A percentile compares a stretch with the other conserved stretches of the same genome.
Evolutionary conservation across 2,113 vertebrate genomes (phyloP).

Genomic region (Apeltes quadracus): DNA sequence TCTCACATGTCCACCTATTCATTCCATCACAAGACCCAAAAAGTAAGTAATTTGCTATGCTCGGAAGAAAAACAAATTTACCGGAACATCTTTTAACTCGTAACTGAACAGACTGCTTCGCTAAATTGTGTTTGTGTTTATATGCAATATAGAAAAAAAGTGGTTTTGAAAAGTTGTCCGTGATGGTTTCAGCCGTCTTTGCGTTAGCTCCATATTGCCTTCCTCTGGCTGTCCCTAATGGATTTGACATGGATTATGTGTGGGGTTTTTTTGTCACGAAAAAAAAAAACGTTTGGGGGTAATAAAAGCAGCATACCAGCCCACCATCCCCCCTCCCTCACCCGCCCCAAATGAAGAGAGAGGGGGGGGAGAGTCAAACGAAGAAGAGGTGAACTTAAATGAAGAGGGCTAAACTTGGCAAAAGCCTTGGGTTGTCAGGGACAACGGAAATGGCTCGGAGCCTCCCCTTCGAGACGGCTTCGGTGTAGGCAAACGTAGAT

Average conservation of each 20-base stretch:
- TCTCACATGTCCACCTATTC: conserved; percentile 24
- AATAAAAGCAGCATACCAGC: conserved; percentile 63
- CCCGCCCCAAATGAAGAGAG: conserved; percentile 36
- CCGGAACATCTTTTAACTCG: conserved; percentile 19
- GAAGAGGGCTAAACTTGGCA: conserved; percentile 65
- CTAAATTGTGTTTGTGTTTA: background rate
- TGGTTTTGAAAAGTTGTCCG: conserved; percentile 29
- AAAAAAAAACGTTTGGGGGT: conserved; percentile 55
- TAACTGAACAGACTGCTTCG: background rate
- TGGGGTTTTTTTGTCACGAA: conserved; percentile 72
- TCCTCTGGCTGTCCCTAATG: conserved; percentile 72
- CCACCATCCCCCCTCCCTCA: no score
- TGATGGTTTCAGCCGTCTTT: conserved; percentile 36
- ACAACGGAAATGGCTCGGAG: conserved; percentile 56
- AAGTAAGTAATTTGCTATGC: background rate
- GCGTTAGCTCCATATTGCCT: conserved; percentile 74
- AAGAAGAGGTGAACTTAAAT: conserved; percentile 55
- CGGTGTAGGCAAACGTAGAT: conserved; percentile 17
- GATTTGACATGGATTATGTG: conserved; percentile 79
- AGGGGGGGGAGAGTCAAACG: conserved; percentile 42
- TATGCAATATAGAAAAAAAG: conserved; percentile 16
- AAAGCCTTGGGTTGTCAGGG: conserved; percentile 69
- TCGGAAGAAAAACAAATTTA: conserved; percentile 17
- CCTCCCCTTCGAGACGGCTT: conserved; percentile 32
- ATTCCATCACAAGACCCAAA: conserved; percentile 12